phyloP scores from a whole-genome alignment of 1,140 invertebrate genomes.

The Zaprionus taronus region DNA sequence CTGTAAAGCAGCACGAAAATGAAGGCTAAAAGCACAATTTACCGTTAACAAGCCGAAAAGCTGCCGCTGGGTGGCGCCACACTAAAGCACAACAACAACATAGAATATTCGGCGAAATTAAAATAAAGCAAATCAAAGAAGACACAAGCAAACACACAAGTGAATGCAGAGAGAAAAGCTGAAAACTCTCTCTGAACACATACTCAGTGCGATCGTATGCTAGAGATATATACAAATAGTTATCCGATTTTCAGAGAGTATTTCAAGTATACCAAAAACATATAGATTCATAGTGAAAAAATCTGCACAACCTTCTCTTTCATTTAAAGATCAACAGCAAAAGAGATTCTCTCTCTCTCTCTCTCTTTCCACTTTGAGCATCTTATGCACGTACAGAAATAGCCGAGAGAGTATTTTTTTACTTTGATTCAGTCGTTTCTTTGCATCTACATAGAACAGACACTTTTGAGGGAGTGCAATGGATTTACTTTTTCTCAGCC shows the following conservation, averaged over 20 bases:
- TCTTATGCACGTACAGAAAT: constrained; percentile 24
- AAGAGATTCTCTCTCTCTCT: background rate
- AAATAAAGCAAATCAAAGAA: background rate
- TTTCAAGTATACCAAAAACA: too few relatives aligned
- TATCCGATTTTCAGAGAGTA: too few relatives aligned
- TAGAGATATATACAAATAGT: too few relatives aligned
- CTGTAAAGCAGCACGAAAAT: constrained; percentile 5
- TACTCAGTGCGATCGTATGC: too few relatives aligned
- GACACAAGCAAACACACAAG: too few relatives aligned
- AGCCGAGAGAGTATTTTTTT: background rate
- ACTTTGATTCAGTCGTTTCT: constrained; percentile 18
- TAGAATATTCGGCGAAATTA: background rate
- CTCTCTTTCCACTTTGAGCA: background rate
- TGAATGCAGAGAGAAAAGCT: too few relatives aligned
- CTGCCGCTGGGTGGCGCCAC: constrained; percentile 74
- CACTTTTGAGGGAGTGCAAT: constrained; percentile 38
- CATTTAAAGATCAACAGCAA: too few relatives aligned
- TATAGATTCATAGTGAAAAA: too few relatives aligned
- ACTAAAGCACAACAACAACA: constrained; percentile 24
- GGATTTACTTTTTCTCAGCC: constrained; percentile 82
- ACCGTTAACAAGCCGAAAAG: constrained; percentile 49
- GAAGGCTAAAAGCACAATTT: constrained; percentile 23
- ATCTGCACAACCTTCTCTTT: too few relatives aligned
- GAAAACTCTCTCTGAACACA: too few relatives aligned
- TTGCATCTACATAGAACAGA: background rate